Evolutionary conservation across 2,113 vertebrate genomes (phyloP).

Genomic region (Machaerirhynchus nigripectus): DNA sequence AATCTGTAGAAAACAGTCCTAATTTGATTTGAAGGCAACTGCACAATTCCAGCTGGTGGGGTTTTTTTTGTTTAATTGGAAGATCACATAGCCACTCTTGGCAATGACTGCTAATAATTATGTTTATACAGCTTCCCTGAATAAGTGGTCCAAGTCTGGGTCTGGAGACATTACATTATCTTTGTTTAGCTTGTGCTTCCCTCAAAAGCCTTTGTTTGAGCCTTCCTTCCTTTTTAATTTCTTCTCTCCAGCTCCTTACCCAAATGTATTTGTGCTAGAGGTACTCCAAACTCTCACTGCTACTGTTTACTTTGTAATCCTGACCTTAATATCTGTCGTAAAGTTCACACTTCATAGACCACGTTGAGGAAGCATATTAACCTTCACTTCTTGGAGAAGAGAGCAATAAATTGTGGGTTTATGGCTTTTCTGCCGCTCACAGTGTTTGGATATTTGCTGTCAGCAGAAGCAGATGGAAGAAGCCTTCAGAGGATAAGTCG

Average conservation of each 20-base stretch:
- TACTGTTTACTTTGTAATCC: slow-evolving; percentile 15
- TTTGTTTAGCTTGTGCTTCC: background rate
- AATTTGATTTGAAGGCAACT: background rate
- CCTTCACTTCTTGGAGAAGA: background rate
- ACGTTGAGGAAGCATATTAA: background rate
- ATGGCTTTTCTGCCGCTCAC: background rate
- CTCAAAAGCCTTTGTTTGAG: background rate
- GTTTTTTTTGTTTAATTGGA: background rate
- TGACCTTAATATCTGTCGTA: background rate
- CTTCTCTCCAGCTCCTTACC: background rate
- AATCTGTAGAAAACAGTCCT: background rate
- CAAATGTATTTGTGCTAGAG: background rate
- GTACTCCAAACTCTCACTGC: background rate
- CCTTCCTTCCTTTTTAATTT: background rate
- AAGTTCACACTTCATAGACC: slow-evolving; percentile 21
- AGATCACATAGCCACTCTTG: background rate
- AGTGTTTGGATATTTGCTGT: slow-evolving; percentile 11
- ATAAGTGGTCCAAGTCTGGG: background rate
- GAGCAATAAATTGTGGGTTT: slow-evolving; percentile 4
- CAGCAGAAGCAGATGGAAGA: slow-evolving; percentile 45
- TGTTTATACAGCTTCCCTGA: background rate
- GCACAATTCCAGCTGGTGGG: background rate
- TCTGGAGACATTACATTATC: background rate
- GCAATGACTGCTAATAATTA: background rate
- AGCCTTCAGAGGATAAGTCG: slow-evolving; percentile 30